Conservation (phyloP, 2,797 vertebrate genomes). For the Macrochelys suwanniensis region DNA sequence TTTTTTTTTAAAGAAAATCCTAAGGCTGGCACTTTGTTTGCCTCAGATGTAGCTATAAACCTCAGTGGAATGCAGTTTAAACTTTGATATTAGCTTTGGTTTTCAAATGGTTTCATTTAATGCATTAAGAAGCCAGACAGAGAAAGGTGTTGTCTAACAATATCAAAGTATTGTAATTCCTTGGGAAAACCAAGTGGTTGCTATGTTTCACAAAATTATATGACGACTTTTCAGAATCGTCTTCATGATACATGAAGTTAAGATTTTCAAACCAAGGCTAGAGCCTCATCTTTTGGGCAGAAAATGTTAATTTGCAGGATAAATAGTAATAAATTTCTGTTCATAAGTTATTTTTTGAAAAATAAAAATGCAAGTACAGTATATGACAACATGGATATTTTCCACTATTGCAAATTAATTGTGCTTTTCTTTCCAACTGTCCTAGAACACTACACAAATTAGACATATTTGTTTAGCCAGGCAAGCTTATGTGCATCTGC, state of each 20-base stretch:
- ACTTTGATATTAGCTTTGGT: slow-evolving; percentile 4
- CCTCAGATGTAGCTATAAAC: neutral
- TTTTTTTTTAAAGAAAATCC: neutral
- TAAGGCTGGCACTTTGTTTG: neutral
- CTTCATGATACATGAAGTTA: neutral
- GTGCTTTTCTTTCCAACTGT: neutral
- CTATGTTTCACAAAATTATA: slow-evolving; percentile 75
- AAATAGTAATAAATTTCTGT: neutral
- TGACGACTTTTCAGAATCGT: slow-evolving; percentile 62
- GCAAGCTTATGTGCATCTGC: neutral
- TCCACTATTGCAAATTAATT: neutral
- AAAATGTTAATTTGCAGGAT: neutral
- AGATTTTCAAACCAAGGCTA: slow-evolving; percentile 12
- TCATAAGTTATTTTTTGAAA: neutral
- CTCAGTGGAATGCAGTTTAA: slow-evolving; percentile 10
- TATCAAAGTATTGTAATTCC: slow-evolving; percentile 61
- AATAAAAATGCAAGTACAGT: neutral
- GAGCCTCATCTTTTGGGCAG: neutral
- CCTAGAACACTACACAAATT: neutral
- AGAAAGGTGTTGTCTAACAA: slow-evolving; percentile 65
- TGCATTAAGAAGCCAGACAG: slow-evolving; percentile 29
- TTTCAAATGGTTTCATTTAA: slow-evolving; percentile 54
- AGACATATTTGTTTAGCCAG: slow-evolving; percentile 16
- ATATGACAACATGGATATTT: neutral
- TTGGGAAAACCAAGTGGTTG: slow-evolving; percentile 75